Evolutionary conservation across 1,140 invertebrate species (phyloP), one percentile per base, ranked within the genome.

Genomic region (Pararge aegeria): DNA sequence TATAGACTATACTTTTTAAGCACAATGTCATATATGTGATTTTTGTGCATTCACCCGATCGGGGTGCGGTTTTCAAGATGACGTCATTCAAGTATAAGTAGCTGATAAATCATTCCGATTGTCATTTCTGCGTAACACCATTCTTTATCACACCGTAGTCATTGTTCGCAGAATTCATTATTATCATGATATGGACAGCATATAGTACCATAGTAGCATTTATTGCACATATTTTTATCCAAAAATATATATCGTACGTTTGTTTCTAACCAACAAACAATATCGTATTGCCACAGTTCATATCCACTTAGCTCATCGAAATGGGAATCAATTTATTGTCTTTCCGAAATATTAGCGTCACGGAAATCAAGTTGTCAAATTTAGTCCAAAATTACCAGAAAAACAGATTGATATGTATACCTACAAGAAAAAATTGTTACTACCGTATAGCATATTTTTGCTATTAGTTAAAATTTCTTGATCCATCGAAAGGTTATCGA

Each of bases 341-440:
- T 46, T 29, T 21, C 53, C 53, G 13, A 42, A 46, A 12, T 52
- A 52, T 56, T 27, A 29, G 21, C 13, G 12, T 49, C 21, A 16
- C 21, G 46, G 20, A 12, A 27, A n/a, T 49, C 20, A 27, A 24
- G 24, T 24, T 24, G n/a, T 24, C 24, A 24, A 2, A 24, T 7
- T 15, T 49, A 24, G 5, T 15, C 20, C 0, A 27, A 29, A 42
- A 24, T 20, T 37, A 16, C 24, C 29, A 37, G 19, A 56, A 62
- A 61, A 62, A 56, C 27, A 37, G 44, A 55, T 58, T 71, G 69
- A 71, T 71, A 71, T 71, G 69, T 71, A 65, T 64, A n/a, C n/a
- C n/a, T n/a, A 49, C 46, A 61, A 60, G 61, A 71, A 68, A 71
- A 64, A 72, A 60, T 61, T 16, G 55, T 61, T 53, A 49, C 58